A percentile compares a stretch with the other conserved stretches of the same genome.
phyloP scores from a whole-genome alignment of 2,797 vertebrate genomes.

The Psittacula echo region DNA sequence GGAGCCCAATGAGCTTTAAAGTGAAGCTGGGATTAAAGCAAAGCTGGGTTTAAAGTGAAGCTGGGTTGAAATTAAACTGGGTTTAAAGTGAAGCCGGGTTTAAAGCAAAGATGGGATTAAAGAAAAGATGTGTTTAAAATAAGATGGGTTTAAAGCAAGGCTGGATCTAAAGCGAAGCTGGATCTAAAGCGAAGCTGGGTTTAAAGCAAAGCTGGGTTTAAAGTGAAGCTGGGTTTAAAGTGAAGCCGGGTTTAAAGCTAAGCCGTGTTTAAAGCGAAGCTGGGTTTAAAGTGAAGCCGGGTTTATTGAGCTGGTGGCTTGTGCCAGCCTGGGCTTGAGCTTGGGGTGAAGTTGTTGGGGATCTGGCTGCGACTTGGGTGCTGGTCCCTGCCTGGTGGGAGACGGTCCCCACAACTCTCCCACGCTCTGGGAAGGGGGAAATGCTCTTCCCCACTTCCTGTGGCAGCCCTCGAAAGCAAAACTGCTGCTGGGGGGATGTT shows the following conservation, averaged over 20 bases:
- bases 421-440: background rate
- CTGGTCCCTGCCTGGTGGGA: rapidly evolving
- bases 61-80: background rate
- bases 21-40: background rate
- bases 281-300: background rate
- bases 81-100: background rate
- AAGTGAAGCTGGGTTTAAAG: too few species aligned
- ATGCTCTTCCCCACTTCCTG: rapidly evolving
- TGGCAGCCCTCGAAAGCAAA: background rate
- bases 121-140: background rate
- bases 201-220: too few species aligned
- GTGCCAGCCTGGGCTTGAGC: background rate
- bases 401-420: background rate
- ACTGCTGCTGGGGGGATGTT: background rate
- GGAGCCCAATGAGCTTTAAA: background rate
- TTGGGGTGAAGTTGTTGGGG: background rate
- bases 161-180: background rate
- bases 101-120: background rate
- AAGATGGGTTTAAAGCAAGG: background rate
- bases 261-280: background rate
- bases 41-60: background rate
- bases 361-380: background rate
- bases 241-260: background rate
- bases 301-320: background rate
- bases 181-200: background rate